Percentiles rank a stretch among this genome's conserved stretches.
These are phyloP conservation scores for Meandrina meandrites DNA, from an alignment of 92 coral and sea anemone species.

Conservation along the genomic window DNA sequence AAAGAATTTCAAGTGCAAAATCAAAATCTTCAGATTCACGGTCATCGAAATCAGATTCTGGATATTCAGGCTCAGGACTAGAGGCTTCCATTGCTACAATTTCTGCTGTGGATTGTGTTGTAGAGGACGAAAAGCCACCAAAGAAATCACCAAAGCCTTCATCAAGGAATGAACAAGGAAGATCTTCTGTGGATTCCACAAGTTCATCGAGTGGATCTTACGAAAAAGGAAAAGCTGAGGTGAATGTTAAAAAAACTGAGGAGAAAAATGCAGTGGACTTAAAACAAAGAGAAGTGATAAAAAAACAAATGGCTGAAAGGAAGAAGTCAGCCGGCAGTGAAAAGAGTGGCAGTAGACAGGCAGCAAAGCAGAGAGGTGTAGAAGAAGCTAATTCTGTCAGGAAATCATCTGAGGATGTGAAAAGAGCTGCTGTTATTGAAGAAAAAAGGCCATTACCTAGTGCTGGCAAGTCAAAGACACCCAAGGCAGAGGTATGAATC, in stretches of 20 bases:
- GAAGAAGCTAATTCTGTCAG: not conserved
- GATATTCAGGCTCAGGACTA: conserved; percentile 65
- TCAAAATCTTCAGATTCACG: conserved; percentile 27
- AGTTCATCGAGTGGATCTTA: conserved; percentile 71
- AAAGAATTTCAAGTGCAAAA: conserved; percentile 44
- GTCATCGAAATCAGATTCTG: conserved; percentile 75
- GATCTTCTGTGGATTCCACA: conserved; percentile 65
- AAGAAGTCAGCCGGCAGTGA: conserved; percentile 45
- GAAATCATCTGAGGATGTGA: conserved; percentile 24
- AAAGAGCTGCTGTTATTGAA: not conserved
- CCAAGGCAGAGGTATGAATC: conserved; percentile 40
- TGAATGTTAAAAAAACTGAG: conserved; percentile 27
- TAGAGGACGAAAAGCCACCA: conserved; percentile 48
- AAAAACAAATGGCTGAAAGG: conserved; percentile 71
- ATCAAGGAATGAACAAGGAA: conserved; percentile 49
- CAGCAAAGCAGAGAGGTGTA: conserved; percentile 18
- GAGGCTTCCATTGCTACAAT: conserved; percentile 79
- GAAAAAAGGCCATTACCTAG: conserved; percentile 64
- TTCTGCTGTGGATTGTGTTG: conserved; percentile 82
- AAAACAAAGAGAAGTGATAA: conserved; percentile 61
- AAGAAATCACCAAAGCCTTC: conserved; percentile 44
- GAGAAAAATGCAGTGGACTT: conserved; percentile 40
- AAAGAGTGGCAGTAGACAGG: not conserved
- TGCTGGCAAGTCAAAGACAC: conserved; percentile 48
- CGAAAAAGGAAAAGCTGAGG: conserved; percentile 69